Percentiles rank a stretch among this genome's conserved stretches.
phyloP scores from a whole-genome alignment of 2,797 vertebrate genomes.

The Cynodonichthys magdalenae region DNA sequence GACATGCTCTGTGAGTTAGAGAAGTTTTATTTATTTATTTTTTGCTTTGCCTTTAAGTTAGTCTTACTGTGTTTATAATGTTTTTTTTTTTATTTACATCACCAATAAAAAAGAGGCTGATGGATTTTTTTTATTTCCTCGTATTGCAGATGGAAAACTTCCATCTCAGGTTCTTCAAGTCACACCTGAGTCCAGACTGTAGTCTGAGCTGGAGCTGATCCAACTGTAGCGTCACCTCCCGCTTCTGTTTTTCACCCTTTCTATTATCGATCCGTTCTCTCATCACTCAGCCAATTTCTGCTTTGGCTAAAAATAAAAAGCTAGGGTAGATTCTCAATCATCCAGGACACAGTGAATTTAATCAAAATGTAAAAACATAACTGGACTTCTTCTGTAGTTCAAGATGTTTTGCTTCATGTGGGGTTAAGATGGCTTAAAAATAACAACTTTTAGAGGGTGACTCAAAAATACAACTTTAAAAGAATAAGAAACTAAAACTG shows the following conservation, averaged over 20 bases:
- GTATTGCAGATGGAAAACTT: constrained; percentile 64
- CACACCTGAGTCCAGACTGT: constrained; percentile 66
- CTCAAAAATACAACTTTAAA: too few species aligned
- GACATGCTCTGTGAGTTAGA: constrained; percentile 70
- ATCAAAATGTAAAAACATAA: not conserved
- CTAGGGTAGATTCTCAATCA: too few species aligned
- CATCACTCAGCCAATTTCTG: too few species aligned
- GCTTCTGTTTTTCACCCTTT: not conserved
- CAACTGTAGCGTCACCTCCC: constrained; percentile 19
- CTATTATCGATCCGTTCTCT: not conserved
- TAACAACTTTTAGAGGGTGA: too few species aligned
- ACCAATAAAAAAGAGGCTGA: constrained; percentile 10
- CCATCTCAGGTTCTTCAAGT: constrained; percentile 56
- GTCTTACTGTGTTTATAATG: not conserved
- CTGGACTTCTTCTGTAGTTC: not conserved
- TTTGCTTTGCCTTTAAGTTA: not conserved
- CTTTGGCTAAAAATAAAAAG: not conserved
- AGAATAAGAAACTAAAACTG: too few species aligned
- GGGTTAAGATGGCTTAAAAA: too few species aligned
- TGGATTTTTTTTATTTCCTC: constrained; percentile 15
- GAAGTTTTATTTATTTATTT: not conserved
- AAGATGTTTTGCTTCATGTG: too few species aligned
- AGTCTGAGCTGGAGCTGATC: constrained; percentile 42
- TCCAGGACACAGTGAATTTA: not conserved
- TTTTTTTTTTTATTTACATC: not conserved